Conservation (phyloP, 2,113 vertebrate genomes). For the Chloebia gouldiae region DNA sequence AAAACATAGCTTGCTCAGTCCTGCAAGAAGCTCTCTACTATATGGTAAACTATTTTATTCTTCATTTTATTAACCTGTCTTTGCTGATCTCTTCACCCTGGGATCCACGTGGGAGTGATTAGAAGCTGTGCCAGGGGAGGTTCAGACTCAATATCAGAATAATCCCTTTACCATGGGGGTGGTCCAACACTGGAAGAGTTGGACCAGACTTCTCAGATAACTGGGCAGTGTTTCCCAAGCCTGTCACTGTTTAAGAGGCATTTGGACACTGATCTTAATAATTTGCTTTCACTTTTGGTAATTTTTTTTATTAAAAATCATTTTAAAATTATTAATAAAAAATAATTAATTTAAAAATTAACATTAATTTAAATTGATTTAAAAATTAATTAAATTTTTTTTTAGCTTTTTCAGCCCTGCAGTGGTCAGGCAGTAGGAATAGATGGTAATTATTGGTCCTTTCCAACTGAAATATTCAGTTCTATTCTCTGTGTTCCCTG, state of each 20-base stretch:
- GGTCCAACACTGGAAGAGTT: background rate
- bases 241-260: background rate
- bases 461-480: background rate
- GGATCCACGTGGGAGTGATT: rapidly evolving
- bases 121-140: background rate
- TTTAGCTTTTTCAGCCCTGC: background rate
- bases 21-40: background rate
- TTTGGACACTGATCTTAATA: background rate
- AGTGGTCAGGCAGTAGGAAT: background rate
- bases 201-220: background rate
- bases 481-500: rapidly evolving
- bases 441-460: background rate
- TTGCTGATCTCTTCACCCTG: background rate
- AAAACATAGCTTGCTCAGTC: background rate
- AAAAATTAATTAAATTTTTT: background rate
- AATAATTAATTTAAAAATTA: background rate
- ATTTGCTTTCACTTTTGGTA: background rate
- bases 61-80: background rate
- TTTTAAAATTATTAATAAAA: background rate
- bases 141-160: background rate
- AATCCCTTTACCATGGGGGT: background rate
- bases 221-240: background rate
- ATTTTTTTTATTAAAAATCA: background rate
- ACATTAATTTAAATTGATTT: too few relatives aligned
- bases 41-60: background rate